Conservation (phyloP, 2,797 vertebrate genomes). For the Pantherophis vulpinus region DNA sequence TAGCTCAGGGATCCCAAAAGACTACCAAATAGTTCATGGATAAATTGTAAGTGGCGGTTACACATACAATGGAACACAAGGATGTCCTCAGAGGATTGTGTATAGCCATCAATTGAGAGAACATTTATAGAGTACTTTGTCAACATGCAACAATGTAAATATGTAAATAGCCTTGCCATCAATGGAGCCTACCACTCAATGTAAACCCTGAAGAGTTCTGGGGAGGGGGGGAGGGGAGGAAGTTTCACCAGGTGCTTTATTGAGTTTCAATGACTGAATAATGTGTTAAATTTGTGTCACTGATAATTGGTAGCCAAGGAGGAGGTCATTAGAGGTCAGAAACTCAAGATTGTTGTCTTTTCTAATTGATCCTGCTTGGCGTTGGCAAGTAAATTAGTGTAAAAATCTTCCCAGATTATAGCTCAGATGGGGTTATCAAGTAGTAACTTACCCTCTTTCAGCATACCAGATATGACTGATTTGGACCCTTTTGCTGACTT, state of each 20-base stretch:
- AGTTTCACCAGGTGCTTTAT: neutral
- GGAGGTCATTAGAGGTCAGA: neutral
- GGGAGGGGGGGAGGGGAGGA: fast-evolving
- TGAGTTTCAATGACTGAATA: neutral
- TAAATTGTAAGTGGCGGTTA: neutral
- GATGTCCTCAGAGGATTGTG: neutral
- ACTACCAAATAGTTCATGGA: neutral
- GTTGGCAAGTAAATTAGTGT: neutral
- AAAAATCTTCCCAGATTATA: neutral
- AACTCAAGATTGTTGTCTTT: neutral
- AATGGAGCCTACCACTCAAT: neutral
- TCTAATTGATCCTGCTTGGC: neutral
- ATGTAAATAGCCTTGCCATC: neutral
- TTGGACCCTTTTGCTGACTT: neutral
- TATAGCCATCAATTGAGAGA: neutral
- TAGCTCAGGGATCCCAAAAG: neutral
- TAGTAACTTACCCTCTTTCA: neutral
- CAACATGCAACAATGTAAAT: neutral
- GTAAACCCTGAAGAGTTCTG: neutral
- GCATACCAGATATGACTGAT: neutral
- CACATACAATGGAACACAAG: neutral
- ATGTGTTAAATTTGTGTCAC: neutral
- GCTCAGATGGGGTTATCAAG: neutral
- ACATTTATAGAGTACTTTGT: neutral
- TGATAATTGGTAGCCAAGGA: neutral